Base-by-base conservation (phyloP, 2,113 vertebrate genomes). In the Pandion haliaetus region DNA sequence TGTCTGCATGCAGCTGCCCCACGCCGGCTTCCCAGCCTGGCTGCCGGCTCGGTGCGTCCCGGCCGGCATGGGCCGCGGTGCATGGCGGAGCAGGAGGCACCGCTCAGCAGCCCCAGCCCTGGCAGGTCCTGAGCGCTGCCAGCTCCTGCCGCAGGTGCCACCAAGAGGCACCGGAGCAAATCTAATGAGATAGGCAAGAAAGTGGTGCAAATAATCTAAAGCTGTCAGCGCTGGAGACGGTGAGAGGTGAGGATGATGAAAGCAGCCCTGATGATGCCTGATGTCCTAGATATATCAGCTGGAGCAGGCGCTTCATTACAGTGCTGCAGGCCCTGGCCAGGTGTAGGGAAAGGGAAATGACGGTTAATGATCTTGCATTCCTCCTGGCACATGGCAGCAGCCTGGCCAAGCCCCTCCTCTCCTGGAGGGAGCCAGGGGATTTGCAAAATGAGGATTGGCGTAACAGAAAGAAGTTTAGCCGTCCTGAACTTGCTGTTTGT, bases 311-410 rank as follows among this genome's bases (percentile, higher is more conserved):
- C 55, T 81, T 65, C 40, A 0, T 26, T n/a, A 72, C n/a, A 5
- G 66, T 12, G 54, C 40, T 3, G 5, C 5, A 5, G 40, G 36
- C 61, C 38, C 66, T 0, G 15, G 72, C 34, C 1, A 1, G 42
- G 52, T 0, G 2, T 16, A 4, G 90, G 67, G 40, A 31, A 62
- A 34, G 42, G 63, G 84, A 47, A 17, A 23, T 59, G 91, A 25
- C 77, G 19, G 29, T 8, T 42, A 8, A 8, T 1, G 45, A 3
- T 67, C 59, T 25, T 0, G 0, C 11, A 7, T 29, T 59, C 47
- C 12, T 34, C 1, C 6, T 24, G 73, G 57, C 42, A 12, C 29
- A 3, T 3, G 0, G n/a, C 49, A 59, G 11, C 74, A 40, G 57
- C 62, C 59, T 28, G 49, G 13, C 47, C 40, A 6, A 40, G 29